These are phyloP conservation scores for Alsophila aescularia DNA, from an alignment of 2,888 invertebrate genomes.

Conservation along the genomic window DNA sequence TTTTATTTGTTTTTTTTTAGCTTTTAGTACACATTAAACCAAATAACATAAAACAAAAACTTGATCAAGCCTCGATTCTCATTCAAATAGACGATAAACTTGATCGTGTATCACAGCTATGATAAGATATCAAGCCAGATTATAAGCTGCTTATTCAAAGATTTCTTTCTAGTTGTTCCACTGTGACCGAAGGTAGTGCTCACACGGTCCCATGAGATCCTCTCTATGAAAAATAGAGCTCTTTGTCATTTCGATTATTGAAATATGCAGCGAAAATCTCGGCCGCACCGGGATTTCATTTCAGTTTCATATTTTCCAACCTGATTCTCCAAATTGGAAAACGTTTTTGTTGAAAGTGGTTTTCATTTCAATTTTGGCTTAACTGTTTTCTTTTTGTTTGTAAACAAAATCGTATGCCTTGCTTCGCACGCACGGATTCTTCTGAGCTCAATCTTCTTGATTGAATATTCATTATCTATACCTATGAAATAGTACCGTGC, in stretches of 20 bases:
- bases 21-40: no score
- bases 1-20: no score
- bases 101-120: no score
- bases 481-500: no score
- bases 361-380: not conserved
- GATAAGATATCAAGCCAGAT: not conserved
- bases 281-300: slow-evolving; percentile 32
- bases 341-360: slow-evolving; percentile 12
- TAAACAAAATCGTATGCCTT: no score
- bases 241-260: slow-evolving; percentile 48
- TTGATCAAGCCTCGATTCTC: no score
- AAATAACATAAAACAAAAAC: no score
- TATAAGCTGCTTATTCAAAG: not conserved
- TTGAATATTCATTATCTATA: no score
- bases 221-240: slow-evolving; percentile 35
- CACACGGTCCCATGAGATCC: slow-evolving; percentile 36
- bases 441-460: no score
- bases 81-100: no score
- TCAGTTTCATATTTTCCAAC: slow-evolving; percentile 24
- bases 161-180: not conserved
- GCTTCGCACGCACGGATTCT: no score
- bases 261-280: slow-evolving; percentile 38
- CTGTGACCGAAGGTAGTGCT: slow-evolving; percentile 11
- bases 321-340: slow-evolving; percentile 19
- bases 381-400: not conserved